A percentile compares a stretch with the other conserved stretches of the same genome.
Conservation (phyloP, 2,888 invertebrate genomes). For the Rhagonycha fulva region DNA sequence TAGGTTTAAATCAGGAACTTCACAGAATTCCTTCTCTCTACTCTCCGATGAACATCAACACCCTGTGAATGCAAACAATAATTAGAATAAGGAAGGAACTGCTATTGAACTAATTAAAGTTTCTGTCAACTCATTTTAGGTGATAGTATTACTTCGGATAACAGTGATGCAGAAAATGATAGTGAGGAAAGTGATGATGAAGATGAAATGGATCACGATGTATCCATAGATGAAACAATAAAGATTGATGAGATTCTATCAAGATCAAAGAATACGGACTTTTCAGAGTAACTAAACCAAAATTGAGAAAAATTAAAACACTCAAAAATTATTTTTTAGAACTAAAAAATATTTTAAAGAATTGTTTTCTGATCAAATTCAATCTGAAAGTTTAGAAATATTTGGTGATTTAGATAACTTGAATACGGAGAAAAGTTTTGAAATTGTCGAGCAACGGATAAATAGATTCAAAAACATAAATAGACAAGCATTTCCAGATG, state of each 20-base stretch:
- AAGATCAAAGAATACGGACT: background rate
- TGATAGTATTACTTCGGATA: slow-evolving; percentile 9
- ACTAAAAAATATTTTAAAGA: background rate
- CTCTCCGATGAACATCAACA: no score
- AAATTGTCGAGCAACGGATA: slow-evolving; percentile 18
- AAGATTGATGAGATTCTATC: background rate
- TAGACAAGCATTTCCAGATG: slow-evolving; percentile 33
- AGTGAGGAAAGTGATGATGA: slow-evolving; percentile 35
- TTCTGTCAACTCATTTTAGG: background rate
- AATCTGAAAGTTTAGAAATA: background rate
- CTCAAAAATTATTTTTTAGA: background rate
- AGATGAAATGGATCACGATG: slow-evolving; percentile 30
- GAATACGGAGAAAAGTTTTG: background rate
- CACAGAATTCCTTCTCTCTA: no score
- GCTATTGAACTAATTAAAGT: no score
- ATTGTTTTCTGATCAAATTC: background rate
- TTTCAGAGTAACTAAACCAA: background rate
- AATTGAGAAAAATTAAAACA: background rate
- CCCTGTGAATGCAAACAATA: no score
- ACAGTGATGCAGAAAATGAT: slow-evolving; percentile 23
- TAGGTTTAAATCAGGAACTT: no score
- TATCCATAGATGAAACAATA: slow-evolving; percentile 12
- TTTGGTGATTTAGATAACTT: background rate
- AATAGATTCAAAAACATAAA: slow-evolving; percentile 23
- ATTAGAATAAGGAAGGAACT: no score